phyloP scores from a whole-genome alignment of 2,888 invertebrate species.

The Xanthia togata region DNA sequence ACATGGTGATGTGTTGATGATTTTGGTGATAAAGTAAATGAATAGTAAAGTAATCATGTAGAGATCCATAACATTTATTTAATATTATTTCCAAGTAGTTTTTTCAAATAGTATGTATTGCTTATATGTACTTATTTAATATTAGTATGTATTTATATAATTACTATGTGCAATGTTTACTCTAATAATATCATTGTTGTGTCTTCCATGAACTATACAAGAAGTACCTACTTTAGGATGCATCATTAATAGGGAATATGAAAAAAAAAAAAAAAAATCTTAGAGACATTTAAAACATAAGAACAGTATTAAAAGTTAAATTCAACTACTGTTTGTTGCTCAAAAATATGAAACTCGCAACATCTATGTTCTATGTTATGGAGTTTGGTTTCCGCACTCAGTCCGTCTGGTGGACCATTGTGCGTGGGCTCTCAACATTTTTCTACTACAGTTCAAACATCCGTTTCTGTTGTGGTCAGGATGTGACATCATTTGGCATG shows the following conservation, averaged over 20 bases:
- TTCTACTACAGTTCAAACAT: too few species aligned
- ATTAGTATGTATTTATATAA: constrained; percentile 35
- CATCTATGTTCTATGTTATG: too few species aligned
- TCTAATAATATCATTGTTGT: constrained; percentile 65
- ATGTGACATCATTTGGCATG: too few species aligned
- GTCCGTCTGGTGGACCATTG: too few species aligned
- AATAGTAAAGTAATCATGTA: constrained; percentile 32
- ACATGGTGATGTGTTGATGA: constrained; percentile 55
- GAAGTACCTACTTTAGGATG: constrained; percentile 65
- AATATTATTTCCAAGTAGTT: constrained; percentile 24
- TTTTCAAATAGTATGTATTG: constrained; percentile 25
- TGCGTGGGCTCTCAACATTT: too few species aligned
- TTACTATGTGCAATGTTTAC: constrained; percentile 38
- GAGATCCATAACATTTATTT: constrained; percentile 21
- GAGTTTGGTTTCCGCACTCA: too few species aligned
- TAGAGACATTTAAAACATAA: too few species aligned
- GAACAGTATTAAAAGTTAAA: too few species aligned
- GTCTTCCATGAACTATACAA: constrained; percentile 75
- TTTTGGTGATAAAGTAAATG: constrained; percentile 42
- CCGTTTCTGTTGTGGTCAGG: too few species aligned
- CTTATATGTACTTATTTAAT: constrained; percentile 15
- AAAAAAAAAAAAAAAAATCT: too few species aligned
- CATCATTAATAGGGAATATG: constrained; percentile 52
- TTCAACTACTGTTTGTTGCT: too few species aligned
- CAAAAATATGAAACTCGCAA: too few species aligned